These are phyloP conservation scores for Cebus imitator DNA, from an alignment of 2,113 vertebrate species.

Conservation along the genomic window DNA sequence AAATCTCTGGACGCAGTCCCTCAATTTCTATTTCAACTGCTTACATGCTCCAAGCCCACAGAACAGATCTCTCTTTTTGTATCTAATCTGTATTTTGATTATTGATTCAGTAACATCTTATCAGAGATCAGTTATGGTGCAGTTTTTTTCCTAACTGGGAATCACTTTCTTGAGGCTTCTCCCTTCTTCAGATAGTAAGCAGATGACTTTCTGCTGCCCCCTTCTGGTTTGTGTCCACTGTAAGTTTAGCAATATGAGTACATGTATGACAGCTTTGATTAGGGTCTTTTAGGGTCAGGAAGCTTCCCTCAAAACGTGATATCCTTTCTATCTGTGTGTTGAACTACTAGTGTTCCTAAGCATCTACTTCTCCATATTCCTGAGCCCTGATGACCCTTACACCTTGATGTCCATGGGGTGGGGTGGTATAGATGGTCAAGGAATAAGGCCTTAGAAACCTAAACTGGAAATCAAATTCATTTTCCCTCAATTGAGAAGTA, in stretches of 20 bases:
- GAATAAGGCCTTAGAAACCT: neutral
- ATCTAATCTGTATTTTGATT: neutral
- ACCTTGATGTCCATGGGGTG: neutral
- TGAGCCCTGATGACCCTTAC: neutral
- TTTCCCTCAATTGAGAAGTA: constrained; percentile 30
- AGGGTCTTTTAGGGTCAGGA: neutral
- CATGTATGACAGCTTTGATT: neutral
- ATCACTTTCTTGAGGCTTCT: neutral
- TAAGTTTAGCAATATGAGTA: neutral
- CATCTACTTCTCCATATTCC: neutral
- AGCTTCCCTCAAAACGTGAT: neutral
- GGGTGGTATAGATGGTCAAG: neutral
- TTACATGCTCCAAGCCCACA: neutral
- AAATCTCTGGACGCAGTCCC: neutral
- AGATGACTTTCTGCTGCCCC: constrained; percentile 65
- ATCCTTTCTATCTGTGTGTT: neutral
- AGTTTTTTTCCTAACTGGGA: neutral
- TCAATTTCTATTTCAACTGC: constrained; percentile 4
- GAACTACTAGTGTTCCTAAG: neutral
- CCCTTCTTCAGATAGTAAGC: neutral
- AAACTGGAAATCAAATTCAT: constrained; percentile 2
- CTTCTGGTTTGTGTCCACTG: constrained; percentile 30
- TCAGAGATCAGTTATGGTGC: neutral
- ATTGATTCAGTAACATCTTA: neutral
- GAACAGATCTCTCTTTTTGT: neutral